Evolutionary conservation across 2,113 vertebrate species (phyloP), one percentile per base, ranked within the genome.

Genomic region (Phocoena phocoena): DNA sequence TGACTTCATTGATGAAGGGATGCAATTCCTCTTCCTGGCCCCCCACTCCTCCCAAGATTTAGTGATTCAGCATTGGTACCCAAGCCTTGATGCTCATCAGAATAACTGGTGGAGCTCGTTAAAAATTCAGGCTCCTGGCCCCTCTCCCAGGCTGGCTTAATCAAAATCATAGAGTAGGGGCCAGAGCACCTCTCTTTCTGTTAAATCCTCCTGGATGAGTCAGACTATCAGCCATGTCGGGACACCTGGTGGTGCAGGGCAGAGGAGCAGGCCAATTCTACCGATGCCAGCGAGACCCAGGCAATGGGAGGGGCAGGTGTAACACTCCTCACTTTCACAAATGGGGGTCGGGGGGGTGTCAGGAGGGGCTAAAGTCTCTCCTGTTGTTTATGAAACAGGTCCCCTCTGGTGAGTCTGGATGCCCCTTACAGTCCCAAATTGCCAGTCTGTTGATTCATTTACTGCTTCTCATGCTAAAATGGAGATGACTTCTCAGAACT

Each of bases 401-500:
- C 13, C 23, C 9, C 31, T 55, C 41, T 73, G 12, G 4, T 11
- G 33, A 65, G 38, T 12, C 62, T 53, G 63, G 38, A 36, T 68
- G 68, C 58, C 85, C 14, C 36, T 71, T 11, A 70, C 2, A 47
- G 65, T 67, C 38, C 14, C 8, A 50, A 36, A 90, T 3, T 3
- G 9, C 53, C 55, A 62, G 55, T 90, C 53, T 83, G n/a, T 83
- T 87, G 25, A 38, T 38, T 33, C 0, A 20, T 25, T 68, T 25
- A 79, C 44, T 70, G 55, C 4, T 74, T 88, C 33, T 91, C 20
- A 47, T 53, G 23, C n/a, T 82, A 67, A 88, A 87, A 90, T 53
- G 50, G 71, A 85, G 65, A 73, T 38, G 63, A 70, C 86, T 88
- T 93, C 36, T 95, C 65, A 85, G 77, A 89, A 91, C 20, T 2